Evolutionary conservation across 2,888 invertebrate species (phyloP).

Genomic region (Chalcosyrphus nemorum): DNA sequence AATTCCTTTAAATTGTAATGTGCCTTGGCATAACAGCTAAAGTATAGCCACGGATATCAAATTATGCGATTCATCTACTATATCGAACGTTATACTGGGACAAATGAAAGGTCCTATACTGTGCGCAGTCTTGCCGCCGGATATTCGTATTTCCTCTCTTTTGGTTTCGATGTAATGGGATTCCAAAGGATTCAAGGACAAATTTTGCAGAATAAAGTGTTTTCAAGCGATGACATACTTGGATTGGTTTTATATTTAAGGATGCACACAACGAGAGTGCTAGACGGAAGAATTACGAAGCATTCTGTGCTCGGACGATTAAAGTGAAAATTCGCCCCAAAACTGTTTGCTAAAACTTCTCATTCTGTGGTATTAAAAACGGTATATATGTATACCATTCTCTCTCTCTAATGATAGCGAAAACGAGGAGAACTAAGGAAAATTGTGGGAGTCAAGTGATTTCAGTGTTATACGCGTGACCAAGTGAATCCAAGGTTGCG

Average conservation of each 20-base stretch:
- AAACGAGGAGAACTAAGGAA: background rate
- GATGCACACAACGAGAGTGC: background rate
- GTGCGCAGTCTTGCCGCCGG: background rate
- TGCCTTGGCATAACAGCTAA: background rate
- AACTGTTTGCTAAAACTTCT: background rate
- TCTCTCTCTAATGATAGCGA: background rate
- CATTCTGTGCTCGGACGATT: background rate
- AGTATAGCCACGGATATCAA: background rate
- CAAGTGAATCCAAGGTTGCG: too few relatives aligned
- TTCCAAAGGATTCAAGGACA: background rate
- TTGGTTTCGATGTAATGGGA: constrained; percentile 12
- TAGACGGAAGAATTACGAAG: background rate
- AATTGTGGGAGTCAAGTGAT: too few relatives aligned
- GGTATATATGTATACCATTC: too few relatives aligned
- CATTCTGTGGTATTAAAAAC: background rate
- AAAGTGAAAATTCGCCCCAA: background rate
- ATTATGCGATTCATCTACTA: constrained; percentile 10
- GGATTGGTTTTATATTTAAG: background rate
- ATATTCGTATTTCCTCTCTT: background rate
- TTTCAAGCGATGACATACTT: background rate
- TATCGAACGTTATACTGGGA: background rate
- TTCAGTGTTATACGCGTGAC: too few relatives aligned
- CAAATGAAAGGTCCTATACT: background rate
- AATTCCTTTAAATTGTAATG: too few relatives aligned
- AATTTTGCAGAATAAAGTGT: background rate